phyloP scores from a whole-genome alignment of 2,888 invertebrate species.

The Villa cingulata region DNA sequence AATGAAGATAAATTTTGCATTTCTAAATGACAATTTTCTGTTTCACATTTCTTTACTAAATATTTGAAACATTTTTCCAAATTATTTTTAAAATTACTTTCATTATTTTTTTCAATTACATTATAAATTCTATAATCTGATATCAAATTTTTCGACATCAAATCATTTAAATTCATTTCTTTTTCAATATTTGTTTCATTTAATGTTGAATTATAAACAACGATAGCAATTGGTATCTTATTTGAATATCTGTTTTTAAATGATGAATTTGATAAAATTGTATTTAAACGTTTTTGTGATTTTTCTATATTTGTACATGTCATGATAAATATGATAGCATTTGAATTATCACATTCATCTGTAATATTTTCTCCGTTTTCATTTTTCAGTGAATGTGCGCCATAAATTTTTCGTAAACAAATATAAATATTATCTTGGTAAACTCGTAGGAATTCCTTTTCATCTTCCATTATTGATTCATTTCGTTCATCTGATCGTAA shows the following conservation, averaged over 20 bases:
- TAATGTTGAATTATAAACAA: conserved; percentile 18
- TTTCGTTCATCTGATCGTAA: not conserved
- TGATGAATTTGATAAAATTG: conserved; percentile 18
- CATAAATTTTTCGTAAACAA: conserved; percentile 28
- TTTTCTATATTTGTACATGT: conserved; percentile 15
- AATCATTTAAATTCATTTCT: conserved; percentile 23
- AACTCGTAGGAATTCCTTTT: conserved; percentile 20
- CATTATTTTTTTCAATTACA: conserved; percentile 17
- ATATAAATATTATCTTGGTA: conserved; percentile 23
- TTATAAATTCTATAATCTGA: conserved; percentile 26
- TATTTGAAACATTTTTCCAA: conserved; percentile 39
- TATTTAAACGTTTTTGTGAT: conserved; percentile 22
- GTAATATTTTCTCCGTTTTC: conserved; percentile 19
- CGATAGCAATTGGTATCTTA: conserved; percentile 24
- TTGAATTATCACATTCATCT: conserved; percentile 22
- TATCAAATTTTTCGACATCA: too few species aligned
- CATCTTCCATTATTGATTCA: too few species aligned
- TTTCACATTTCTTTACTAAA: conserved; percentile 38
- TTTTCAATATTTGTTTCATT: conserved; percentile 10
- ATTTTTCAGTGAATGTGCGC: conserved; percentile 22
- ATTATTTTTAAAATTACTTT: conserved; percentile 33
- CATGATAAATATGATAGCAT: conserved; percentile 27
- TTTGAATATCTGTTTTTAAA: conserved; percentile 8
- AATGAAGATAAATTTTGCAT: conserved; percentile 44
- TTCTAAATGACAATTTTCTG: conserved; percentile 41